Evolutionary conservation across 2,113 vertebrate species (phyloP).

Genomic region (Vidua chalybeata): DNA sequence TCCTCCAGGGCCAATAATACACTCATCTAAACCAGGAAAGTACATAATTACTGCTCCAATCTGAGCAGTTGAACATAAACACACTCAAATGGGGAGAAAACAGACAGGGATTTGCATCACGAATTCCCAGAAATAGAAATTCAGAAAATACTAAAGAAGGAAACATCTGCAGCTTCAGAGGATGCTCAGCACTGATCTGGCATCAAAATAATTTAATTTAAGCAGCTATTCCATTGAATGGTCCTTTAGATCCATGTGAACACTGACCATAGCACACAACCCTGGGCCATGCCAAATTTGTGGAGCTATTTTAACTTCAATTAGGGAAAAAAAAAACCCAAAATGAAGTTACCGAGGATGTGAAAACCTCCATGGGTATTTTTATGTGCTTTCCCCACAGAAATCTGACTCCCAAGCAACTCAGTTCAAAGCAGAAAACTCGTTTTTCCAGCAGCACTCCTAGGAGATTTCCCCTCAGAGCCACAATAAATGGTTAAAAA

Average conservation of each 20-base stretch:
- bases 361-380: not conserved
- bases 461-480: not conserved
- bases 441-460: not conserved
- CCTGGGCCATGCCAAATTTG: not conserved
- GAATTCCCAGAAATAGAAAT: not conserved
- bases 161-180: not conserved
- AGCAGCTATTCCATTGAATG: not conserved
- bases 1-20: not conserved
- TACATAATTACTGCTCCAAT: not conserved
- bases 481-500: not conserved
- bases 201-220: fast-evolving
- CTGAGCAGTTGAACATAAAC: not conserved
- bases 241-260: not conserved
- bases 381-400: not conserved
- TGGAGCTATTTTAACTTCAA: not conserved
- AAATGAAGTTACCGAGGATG: not conserved
- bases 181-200: not conserved
- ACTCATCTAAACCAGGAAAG: not conserved
- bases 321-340: not conserved
- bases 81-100: not conserved
- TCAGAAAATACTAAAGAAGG: not conserved
- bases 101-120: not conserved
- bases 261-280: fast-evolving
- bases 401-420: not conserved
- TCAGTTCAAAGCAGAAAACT: not conserved